phyloP scores from a whole-genome alignment of 1,140 invertebrate genomes.

The Oppia nitens region DNA sequence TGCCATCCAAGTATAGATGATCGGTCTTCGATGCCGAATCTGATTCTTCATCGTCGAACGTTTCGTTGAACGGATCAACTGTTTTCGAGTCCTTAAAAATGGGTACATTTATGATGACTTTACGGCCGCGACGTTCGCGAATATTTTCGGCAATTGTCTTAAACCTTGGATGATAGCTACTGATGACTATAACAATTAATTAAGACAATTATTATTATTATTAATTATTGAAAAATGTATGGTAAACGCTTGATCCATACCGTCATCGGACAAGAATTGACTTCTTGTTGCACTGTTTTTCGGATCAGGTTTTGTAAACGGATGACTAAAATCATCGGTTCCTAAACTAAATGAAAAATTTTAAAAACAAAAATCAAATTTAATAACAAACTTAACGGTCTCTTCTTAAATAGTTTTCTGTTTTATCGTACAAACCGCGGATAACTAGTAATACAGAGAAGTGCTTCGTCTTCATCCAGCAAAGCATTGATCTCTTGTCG shows the following conservation, averaged over 20 bases:
- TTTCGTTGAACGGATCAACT: slow-evolving; percentile 49
- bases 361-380: slow-evolving; percentile 2
- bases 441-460: slow-evolving; percentile 79
- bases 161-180: slow-evolving; percentile 82
- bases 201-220: background rate
- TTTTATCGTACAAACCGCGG: slow-evolving; percentile 71
- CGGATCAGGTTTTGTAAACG: slow-evolving; percentile 48
- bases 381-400: slow-evolving; percentile 19
- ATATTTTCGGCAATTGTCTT: slow-evolving; percentile 89
- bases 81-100: slow-evolving; percentile 77
- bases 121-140: slow-evolving; percentile 67
- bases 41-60: slow-evolving; percentile 45
- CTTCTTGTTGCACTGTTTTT: slow-evolving; percentile 57
- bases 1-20: slow-evolving; percentile 91
- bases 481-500: slow-evolving; percentile 65
- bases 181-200: slow-evolving; percentile 45
- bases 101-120: slow-evolving; percentile 90
- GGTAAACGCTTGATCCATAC: background rate
- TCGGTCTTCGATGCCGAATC: slow-evolving; percentile 48
- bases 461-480: slow-evolving; percentile 56
- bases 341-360: slow-evolving; percentile 46
- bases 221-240: background rate
- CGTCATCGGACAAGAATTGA: slow-evolving; percentile 82
- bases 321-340: slow-evolving; percentile 70
- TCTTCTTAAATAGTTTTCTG: too few relatives aligned